Evolutionary conservation across 2,888 invertebrate genomes (phyloP), one percentile per base, ranked within the genome.

Genomic region (Cotesia congregata): DNA sequence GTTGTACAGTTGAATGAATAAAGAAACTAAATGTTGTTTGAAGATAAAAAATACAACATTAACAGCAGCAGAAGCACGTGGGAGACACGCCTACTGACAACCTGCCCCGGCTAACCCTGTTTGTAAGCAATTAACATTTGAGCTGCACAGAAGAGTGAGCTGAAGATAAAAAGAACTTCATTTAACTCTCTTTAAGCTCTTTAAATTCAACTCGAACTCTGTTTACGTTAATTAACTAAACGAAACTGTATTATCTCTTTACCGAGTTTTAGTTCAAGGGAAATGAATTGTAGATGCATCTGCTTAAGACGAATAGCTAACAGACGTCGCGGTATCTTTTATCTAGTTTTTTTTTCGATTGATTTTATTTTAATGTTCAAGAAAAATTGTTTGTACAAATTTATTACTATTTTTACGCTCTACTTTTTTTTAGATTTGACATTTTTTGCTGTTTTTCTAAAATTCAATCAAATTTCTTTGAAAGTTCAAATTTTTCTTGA

Each of bases 71-170:
- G 80, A 79, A 80, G 80, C 82, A 83, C 83, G 83, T 82, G 81
- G 83, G 81, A 80, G 83, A 83, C 82, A 82, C 84, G 84, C 83
- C 84, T 80, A 82, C 82, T 79, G 80, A 79, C 82, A 80, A 83
- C 81, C 80, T 82, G 81, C 80, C 77, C 78, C 77, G 50, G 60
- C 41, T 17, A 67, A 38, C 74, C 74, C 74, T 67, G 41, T 67
- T 59, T 39, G 50, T 50, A 50, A 65, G 65, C 65, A 65, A 65
- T 65, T 65, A 65, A 65, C 65, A 65, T 65, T 65, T 38, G 38
- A 65, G 65, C 65, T 12, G 38, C 17, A 17, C 17, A 62, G 20
- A 20, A 62, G 62, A 62, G 62, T 17, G 62, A 62, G 62, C 7
- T 7, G 15, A 20, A 62, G 62, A 62, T 15, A 62, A 20, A 62